Evolutionary conservation across 2,797 vertebrate species (phyloP), one percentile per base, ranked within the genome.

Genomic region (Philypnodon macrostomus): DNA sequence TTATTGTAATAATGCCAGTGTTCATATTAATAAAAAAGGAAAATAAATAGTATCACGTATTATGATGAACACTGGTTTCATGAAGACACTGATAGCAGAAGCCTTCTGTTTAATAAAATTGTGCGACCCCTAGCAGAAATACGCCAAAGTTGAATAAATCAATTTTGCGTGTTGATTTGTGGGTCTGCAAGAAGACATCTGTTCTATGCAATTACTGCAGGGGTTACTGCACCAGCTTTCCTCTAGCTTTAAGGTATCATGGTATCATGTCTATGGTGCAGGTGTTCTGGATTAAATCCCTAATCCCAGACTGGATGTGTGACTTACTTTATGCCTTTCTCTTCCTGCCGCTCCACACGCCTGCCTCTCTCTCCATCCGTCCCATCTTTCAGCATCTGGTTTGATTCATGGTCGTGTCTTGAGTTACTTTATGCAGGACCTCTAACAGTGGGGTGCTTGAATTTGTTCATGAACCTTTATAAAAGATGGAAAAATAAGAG

Each of bases 331-430:
- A 16, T 10, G n/a, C 7, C 17, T 47, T 9, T 49, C 0, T 16
- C 12, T 38, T 17, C 41, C 24, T 30, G 53, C 18, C 39, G 13
- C 23, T 45, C 15, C 17, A 34, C 23, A 11, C 7, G 21, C 27
- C 50, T 32, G 42, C 58, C 59, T 14, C 10, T 32, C 30, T 41
- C 70, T 67, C 45, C 21, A 8, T 24, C 21, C 15, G 9, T 34
- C 41, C 33, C 34, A 35, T 56, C 45, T 45, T 26, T 31, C 41
- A 53, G 47, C 56, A 61, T 77, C 75, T 83, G 78, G 53, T 83
- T 77, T 72, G 56, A 70, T 63, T 77, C 70, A 63, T 58, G 47
- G 46, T 40, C 39, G 62, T 17, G 52, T 72, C 66, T 82, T 70
- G 58, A 69, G 72, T 78, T 75, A 72, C 66, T 54, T 51, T 42